Evolutionary conservation across 2,113 vertebrate species (phyloP), one percentile per base, ranked within the genome.

Genomic region (Cavia porcellus): DNA sequence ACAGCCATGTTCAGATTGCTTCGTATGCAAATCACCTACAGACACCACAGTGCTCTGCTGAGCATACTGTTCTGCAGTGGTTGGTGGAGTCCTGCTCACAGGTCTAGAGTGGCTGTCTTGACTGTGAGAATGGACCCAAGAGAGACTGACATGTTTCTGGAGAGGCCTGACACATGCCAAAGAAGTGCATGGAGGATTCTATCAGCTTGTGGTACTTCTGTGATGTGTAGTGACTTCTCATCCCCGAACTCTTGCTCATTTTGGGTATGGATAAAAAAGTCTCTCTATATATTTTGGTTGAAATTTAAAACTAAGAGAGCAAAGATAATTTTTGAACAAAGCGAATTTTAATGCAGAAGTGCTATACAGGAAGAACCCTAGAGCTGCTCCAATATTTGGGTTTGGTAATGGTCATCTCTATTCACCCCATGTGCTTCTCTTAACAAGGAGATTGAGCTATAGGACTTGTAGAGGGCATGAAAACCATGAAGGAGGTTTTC

Each of bases 131-230:
- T 19, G 10, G 55, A 4, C 25, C 2, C 28, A 7, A 50, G 4
- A 1, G 9, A 38, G 19, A 10, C 3, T 1, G 35, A 19, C 22
- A 0, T 0, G 35, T 28, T 2, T 32, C 35, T 17, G 55, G 47
- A 47, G 42, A 19, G 7, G 3, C 1, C 17, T 62, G 64, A 19
- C 47, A 59, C 50, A 47, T 5, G 9, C 7, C 2, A 11, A 17
- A 24, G 24, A 14, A 30, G 22, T 8, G 10, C 17, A 10, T 1
- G 0, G 61, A 62, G 7, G 28, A 1, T 24, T 61, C 13, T 28
- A 4, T 50, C 30, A 5, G 1, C 2, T 13, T 12, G 3, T 55
- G n/a, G 4, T 7, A 3, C 64, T 82, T n/a, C 52, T 5, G 28
- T 28, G 7, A 22, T 20, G 0, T 7, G 5, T 3, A 1, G 38